These are phyloP conservation scores for Leptosomus discolor DNA, from an alignment of 2,113 vertebrate genomes.

Conservation along the genomic window DNA sequence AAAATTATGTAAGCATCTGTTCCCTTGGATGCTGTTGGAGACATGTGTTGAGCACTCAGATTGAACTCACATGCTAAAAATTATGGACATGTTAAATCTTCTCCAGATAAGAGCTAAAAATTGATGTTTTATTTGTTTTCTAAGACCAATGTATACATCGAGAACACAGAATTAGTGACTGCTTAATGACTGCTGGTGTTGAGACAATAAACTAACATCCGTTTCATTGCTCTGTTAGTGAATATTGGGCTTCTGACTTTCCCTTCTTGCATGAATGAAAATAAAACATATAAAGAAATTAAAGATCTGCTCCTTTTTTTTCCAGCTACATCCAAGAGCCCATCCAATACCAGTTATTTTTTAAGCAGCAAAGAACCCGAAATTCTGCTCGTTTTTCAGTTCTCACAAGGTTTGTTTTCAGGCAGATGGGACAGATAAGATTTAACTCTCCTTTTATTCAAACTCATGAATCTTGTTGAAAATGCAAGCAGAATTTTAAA, in stretches of 20 bases:
- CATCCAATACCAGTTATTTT: not conserved
- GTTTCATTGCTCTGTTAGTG: not conserved
- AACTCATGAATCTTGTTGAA: not conserved
- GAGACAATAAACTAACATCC: not conserved
- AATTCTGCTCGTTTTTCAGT: not conserved
- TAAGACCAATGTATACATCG: not conserved
- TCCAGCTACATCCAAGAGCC: not conserved
- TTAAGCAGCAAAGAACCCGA: not conserved
- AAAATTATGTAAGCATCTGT: slow-evolving; percentile 14
- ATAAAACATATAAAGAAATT: not conserved
- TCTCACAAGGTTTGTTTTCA: not conserved
- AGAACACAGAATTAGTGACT: not conserved
- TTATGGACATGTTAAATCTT: not conserved
- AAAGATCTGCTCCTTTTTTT: not conserved
- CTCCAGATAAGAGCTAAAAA: not conserved
- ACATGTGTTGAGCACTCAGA: not conserved
- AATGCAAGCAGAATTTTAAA: not conserved
- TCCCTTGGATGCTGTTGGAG: not conserved
- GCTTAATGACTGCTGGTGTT: not conserved
- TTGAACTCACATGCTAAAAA: not conserved
- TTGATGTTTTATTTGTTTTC: not conserved
- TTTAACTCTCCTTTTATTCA: not conserved
- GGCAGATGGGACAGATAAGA: not conserved
- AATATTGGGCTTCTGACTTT: not conserved
- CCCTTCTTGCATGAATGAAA: not conserved